Evolutionary conservation across 2,797 vertebrate species (phyloP).

Genomic region (Phataginus tricuspis): DNA sequence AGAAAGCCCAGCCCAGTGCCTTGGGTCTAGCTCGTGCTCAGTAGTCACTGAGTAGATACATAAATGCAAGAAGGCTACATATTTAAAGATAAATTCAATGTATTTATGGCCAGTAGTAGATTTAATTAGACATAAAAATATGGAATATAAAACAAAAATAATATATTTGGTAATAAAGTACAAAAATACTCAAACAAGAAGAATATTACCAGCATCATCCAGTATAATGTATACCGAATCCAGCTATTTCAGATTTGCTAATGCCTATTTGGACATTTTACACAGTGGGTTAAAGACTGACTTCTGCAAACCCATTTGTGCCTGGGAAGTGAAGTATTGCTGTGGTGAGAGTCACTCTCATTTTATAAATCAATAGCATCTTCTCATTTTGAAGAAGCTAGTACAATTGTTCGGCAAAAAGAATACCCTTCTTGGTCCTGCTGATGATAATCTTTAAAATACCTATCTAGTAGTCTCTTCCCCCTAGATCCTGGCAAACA

Average conservation of each 20-base stretch:
- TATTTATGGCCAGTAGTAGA: neutral
- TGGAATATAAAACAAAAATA: neutral
- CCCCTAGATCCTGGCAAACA: neutral
- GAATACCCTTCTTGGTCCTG: neutral
- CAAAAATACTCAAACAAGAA: neutral
- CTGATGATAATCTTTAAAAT: neutral
- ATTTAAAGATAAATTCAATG: neutral
- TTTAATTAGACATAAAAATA: slow-evolving; percentile 15
- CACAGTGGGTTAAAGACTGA: slow-evolving; percentile 12
- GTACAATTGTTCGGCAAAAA: neutral
- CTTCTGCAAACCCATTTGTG: slow-evolving; percentile 8
- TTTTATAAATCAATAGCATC: neutral
- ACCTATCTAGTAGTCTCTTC: neutral
- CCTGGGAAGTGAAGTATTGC: neutral
- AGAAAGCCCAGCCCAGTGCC: neutral
- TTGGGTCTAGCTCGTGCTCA: neutral
- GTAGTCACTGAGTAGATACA: neutral
- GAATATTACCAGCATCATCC: neutral
- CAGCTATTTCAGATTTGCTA: neutral
- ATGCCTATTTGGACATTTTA: neutral
- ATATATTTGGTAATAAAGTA: neutral
- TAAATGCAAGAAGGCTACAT: slow-evolving; percentile 28
- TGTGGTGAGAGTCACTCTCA: neutral
- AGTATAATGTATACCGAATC: neutral
- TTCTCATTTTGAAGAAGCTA: slow-evolving; percentile 10